A percentile compares a stretch with the other conserved stretches of the same genome.
These are phyloP conservation scores for Amphipyra berbera DNA, from an alignment of 2,888 invertebrate species.

Conservation along the genomic window DNA sequence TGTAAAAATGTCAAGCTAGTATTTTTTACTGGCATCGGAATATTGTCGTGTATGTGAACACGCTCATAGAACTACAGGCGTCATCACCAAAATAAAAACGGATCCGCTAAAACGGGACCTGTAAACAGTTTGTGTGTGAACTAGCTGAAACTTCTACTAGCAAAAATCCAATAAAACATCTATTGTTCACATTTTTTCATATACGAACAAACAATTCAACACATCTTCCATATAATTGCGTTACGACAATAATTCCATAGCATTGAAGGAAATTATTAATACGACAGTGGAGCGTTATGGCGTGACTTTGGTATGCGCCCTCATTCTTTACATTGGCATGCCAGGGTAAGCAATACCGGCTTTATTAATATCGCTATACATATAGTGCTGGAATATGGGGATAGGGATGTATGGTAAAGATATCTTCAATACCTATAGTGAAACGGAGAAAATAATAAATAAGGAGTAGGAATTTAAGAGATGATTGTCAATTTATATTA, in stretches of 20 bases:
- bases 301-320: constrained; percentile 75
- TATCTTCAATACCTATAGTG: neutral
- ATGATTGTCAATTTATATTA: too few species aligned
- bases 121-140: too few species aligned
- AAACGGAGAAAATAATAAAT: constrained; percentile 2
- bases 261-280: constrained; percentile 72
- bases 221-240: constrained; percentile 44
- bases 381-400: constrained; percentile 20
- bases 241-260: constrained; percentile 51
- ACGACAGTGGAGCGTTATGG: constrained; percentile 60
- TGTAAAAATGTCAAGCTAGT: too few species aligned
- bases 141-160: too few species aligned
- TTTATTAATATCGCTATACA: constrained; percentile 63
- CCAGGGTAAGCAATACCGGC: constrained; percentile 52
- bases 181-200: neutral
- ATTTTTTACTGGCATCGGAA: too few species aligned
- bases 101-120: too few species aligned
- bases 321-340: constrained; percentile 76
- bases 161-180: too few species aligned
- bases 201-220: constrained; percentile 21
- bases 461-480: neutral
- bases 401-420: constrained; percentile 10
- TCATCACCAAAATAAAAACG: too few species aligned
- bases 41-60: too few species aligned
- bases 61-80: too few species aligned